A percentile compares a stretch with the other conserved stretches of the same genome.
These are phyloP conservation scores for Muntiacus reevesi DNA, from an alignment of 2,113 vertebrate species.

Conservation along the genomic window DNA sequence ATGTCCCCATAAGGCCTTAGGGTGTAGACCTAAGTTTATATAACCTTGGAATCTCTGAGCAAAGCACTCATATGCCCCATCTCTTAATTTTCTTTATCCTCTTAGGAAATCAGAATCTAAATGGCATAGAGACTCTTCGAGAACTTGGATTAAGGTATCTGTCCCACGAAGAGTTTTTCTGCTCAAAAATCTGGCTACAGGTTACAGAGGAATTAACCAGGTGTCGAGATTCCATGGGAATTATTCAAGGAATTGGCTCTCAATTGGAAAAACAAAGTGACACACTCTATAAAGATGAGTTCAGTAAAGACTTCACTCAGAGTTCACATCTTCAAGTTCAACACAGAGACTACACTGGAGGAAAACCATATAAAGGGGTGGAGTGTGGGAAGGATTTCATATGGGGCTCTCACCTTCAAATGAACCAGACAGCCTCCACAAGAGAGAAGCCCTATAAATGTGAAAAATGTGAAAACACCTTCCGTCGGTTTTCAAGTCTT, in stretches of 20 bases:
- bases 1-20: not conserved
- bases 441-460: conserved; percentile 58
- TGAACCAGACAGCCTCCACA: not conserved
- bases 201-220: conserved; percentile 19
- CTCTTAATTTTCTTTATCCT: conserved; percentile 31
- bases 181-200: conserved; percentile 53
- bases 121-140: not conserved
- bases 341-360: not conserved
- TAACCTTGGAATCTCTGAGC: not conserved
- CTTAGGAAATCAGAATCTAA: conserved; percentile 49
- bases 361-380: not conserved
- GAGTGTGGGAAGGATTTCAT: not conserved
- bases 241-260: not conserved
- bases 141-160: not conserved
- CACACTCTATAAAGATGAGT: not conserved
- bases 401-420: not conserved
- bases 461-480: conserved; percentile 44
- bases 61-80: not conserved
- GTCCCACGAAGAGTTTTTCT: conserved; percentile 33
- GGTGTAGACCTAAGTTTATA: not conserved
- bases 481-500: conserved; percentile 52
- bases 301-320: not conserved
- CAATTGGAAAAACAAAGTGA: not conserved
- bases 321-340: not conserved
- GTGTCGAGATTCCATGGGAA: not conserved